Evolutionary conservation across 2,888 invertebrate species (phyloP), one percentile per base, ranked within the genome.

Genomic region (Formica aserva): DNA sequence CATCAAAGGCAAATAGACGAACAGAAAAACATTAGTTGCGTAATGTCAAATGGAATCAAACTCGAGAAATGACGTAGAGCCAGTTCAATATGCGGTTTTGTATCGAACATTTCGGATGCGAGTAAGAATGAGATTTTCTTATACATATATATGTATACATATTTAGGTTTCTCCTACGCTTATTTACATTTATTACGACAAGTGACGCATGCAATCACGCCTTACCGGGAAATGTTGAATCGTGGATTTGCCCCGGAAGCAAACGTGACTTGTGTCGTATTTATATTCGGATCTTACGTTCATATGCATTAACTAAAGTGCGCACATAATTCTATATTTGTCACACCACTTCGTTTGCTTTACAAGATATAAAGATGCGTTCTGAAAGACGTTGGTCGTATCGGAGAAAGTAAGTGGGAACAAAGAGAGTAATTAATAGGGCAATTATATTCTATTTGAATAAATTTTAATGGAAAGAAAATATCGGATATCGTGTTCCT

Each of bases 201-300:
- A 55, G 29, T 77, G 67, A 76, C 65, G 76, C 76, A 65, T 3
- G 15, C 62, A 15, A 26, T 76, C 9, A 18, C 13, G 32, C 38
- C n/a, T 66, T 77, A 77, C 77, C 38, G 18, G n/a, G 77, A 77
- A 77, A 55, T 4, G 6, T 76, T 52, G 65, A 52, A 66, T 76
- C 66, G 65, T 18, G 52, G 52, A 66, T 52, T 65, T 55, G 26
- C 76, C 55, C 76, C 76, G 76, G 76, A 66, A 77, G 52, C 45
- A 15, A 75, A 9, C n/a, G 15, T 65, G 66, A 77, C 66, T 66
- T 66, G 77, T 48, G 18, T 55, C n/a, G 52, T 29, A 76, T 38
- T 66, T 77, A 66, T 77, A 66, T 66, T 77, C 18, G 38, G n/a
- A 52, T 65, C 52, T 66, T 77, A 41, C 55, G 38, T 55, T 13